phyloP scores from a whole-genome alignment of 2,797 vertebrate genomes.

The Cyclura pinguis region DNA sequence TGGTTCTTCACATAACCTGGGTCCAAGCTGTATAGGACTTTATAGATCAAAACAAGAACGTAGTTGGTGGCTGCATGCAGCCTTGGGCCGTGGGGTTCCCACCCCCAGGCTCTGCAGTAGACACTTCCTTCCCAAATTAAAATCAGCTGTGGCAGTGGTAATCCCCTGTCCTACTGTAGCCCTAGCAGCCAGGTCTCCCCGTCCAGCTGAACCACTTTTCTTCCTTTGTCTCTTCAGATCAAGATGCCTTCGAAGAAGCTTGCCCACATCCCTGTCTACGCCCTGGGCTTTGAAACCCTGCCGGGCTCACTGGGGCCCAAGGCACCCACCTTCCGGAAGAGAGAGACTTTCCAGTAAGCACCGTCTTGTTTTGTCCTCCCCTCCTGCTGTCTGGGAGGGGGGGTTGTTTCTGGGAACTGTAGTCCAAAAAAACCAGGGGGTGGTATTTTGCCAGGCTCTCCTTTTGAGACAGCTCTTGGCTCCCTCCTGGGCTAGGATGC shows the following conservation, averaged over 20 bases:
- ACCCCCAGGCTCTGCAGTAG: too few relatives aligned
- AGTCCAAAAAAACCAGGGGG: background rate
- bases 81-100: too few relatives aligned
- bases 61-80: too few relatives aligned
- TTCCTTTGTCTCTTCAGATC: slow-evolving; percentile 81
- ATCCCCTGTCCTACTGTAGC: too few relatives aligned
- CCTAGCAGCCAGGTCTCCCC: too few relatives aligned
- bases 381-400: background rate
- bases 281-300: slow-evolving; percentile 90
- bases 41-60: too few relatives aligned
- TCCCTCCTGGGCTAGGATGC: background rate
- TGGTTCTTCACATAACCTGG: too few relatives aligned
- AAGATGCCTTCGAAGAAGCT: slow-evolving; percentile 97
- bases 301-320: slow-evolving; percentile 68
- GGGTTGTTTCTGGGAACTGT: background rate
- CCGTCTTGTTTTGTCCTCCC: too few relatives aligned
- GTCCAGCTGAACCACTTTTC: background rate
- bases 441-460: too few relatives aligned
- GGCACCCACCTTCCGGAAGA: slow-evolving; percentile 78
- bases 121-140: too few relatives aligned
- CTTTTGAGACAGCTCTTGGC: background rate
- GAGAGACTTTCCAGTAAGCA: slow-evolving; percentile 90
- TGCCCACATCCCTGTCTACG: slow-evolving; percentile 95
- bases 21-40: too few relatives aligned
- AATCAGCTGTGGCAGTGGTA: too few relatives aligned